Base-by-base conservation (phyloP, 2,113 vertebrate species). In the Fregetta grallaria region DNA sequence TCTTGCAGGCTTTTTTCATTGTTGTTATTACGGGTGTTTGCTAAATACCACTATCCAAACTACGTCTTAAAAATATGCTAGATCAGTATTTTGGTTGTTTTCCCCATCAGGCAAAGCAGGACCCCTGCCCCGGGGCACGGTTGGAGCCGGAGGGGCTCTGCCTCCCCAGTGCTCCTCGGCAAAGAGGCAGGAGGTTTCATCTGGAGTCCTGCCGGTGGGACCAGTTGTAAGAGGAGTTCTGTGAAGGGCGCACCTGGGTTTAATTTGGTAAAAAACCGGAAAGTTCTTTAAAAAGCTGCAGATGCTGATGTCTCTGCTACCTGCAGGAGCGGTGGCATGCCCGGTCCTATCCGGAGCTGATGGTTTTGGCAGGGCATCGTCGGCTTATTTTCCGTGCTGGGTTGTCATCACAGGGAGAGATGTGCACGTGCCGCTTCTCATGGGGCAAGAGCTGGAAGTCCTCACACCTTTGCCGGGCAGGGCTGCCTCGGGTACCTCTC, bases 81-180 rank as follows among this genome's bases (percentile, higher is more conserved):
- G 56, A 40, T 84, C 40, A 66, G 26, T 34, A 34, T 87, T 75
- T 72, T 36, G 45, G n/a, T 73, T 73, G 16, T 38, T 62, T 65
- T 5, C 16, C 5, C 17, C 1, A 0, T 7, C 2, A 1, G 53
- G 25, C 1, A 6, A 76, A 88, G 71, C 17, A 7, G 26, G 58
- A 61, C 9, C 10, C 6, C 14, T 90, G 65, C 77, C 38, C 15
- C 1, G 5, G 12, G 34, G 18, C 26, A 47, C 0, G 0, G 32
- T 25, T 55, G 30, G 38, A 78, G 26, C 30, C 32, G 3, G 2
- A 7, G 2, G 10, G 13, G 34, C 56, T 70, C 29, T 45, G 50
- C 26, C 38, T 61, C 6, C 40, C 12, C 3, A 1, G 7, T 34
- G 15, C 58, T 72, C 47, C 18, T 26, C 7, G 4, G 59, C 32